Evolutionary conservation across 2,797 vertebrate genomes (phyloP), one percentile per base, ranked within the genome.

Genomic region (Siniperca scherzeri): DNA sequence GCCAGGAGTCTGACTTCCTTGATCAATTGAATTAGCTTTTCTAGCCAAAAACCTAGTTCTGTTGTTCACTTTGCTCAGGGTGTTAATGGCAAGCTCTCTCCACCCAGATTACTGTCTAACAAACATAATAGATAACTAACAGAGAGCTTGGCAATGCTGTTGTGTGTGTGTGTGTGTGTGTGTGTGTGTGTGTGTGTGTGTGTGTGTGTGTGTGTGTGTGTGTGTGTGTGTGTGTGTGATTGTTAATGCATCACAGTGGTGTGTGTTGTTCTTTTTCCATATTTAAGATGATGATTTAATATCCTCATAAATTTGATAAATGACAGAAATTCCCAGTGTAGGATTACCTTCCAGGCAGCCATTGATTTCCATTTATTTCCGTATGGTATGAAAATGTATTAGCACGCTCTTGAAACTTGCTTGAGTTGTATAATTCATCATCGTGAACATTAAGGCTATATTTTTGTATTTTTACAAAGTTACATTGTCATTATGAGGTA

Each of bases 1-100:
- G 61, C 50, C 42, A 40, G 2, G 8, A 64, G 21, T 11, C 10
- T 8, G 17, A 70, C 67, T 64, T 73, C 30, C 19, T 70, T 61
- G 66, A 74, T 68, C 61, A 88, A 69, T 67, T 36, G 71, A 78
- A 80, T 76, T 16, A 55, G 70, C 21, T 81, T 14, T 74, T 48
- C 7, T 7, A 16, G 57, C 72, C 69, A 74, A 74, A 64, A 64
- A 70, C 59, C 53, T n/a, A 13, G 25, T 67, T 79, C 71, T 74
- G 69, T 27, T 79, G 30, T 71, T 67, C 21, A 19, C 21, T 22
- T 17, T 36, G 50, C 50, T 52, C 38, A 1, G 36, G 13, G 44
- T 33, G 44, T 74, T 38, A 66, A 72, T 48, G 57, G 17, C 12
- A 2, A 8, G 13, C 40, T 61, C 33, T 44, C 53, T 66, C 21